Conservation (phyloP, 2,113 vertebrate genomes). For the Percina caprodes region DNA sequence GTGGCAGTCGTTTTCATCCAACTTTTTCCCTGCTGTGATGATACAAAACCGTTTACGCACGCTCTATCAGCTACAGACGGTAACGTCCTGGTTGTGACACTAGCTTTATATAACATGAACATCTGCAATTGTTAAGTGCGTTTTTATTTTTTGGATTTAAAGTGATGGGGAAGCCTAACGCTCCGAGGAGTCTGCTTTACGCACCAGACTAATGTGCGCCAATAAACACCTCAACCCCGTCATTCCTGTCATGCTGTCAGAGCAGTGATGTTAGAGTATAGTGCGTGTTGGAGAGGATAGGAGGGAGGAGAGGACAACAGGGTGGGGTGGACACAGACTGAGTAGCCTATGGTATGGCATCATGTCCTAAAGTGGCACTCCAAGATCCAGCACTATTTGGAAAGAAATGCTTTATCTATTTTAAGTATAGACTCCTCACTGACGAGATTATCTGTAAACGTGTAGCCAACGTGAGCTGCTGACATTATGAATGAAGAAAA, state of each 20-base stretch:
- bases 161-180: too few relatives aligned
- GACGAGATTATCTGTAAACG: neutral
- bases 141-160: neutral
- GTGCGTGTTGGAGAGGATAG: slow-evolving; percentile 3
- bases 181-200: neutral
- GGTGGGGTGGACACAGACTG: neutral
- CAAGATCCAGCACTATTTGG: neutral
- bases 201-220: slow-evolving; percentile 11
- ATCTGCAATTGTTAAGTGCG: neutral
- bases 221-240: neutral
- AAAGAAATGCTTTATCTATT: neutral
- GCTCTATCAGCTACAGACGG: neutral
- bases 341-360: slow-evolving; percentile 14
- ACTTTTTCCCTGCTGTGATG: neutral
- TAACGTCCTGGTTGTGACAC: neutral
- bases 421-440: neutral
- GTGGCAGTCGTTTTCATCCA: slow-evolving; percentile 46
- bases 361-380: neutral
- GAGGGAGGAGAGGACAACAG: neutral
- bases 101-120: neutral
- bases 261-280: neutral
- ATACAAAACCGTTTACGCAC: slow-evolving; percentile 5
- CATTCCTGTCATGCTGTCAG: neutral
- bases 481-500: slow-evolving; percentile 59
- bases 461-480: neutral